Evolutionary conservation across 2,113 vertebrate genomes (phyloP).

Genomic region (Phaethornis superciliosus): DNA sequence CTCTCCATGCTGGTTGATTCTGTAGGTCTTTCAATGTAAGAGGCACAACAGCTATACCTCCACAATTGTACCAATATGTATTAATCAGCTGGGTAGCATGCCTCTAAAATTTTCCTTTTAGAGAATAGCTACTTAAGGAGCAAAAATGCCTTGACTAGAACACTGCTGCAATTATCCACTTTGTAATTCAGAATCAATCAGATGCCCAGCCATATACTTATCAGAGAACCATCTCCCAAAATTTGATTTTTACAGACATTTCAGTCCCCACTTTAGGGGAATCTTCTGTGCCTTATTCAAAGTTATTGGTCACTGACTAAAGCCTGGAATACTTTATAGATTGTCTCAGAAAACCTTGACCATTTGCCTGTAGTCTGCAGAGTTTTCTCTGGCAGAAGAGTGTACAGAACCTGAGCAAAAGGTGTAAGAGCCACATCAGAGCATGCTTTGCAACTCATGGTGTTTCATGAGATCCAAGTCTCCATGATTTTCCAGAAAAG

Average conservation of each 20-base stretch:
- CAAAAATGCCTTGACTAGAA: neutral
- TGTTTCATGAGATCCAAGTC: neutral
- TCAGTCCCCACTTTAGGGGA: neutral
- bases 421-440: rapidly evolving
- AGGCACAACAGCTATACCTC: neutral
- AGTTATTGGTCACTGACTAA: neutral
- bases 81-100: neutral
- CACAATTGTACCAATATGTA: neutral
- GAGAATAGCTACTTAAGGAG: neutral
- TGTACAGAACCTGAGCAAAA: neutral
- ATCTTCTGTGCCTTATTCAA: neutral
- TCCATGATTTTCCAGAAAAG: neutral
- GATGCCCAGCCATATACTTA: neutral
- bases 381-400: no score
- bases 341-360: neutral
- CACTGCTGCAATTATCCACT: neutral
- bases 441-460: neutral
- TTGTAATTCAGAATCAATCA: neutral
- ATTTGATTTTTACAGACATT: neutral
- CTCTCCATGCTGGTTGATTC: neutral
- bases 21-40: neutral
- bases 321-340: neutral
- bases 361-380: neutral
- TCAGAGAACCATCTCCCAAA: neutral
- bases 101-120: neutral